Percentiles rank a stretch among this genome's conserved stretches.
Evolutionary conservation across 1,140 invertebrate species (phyloP).

Genomic region (Heliconius congener): DNA sequence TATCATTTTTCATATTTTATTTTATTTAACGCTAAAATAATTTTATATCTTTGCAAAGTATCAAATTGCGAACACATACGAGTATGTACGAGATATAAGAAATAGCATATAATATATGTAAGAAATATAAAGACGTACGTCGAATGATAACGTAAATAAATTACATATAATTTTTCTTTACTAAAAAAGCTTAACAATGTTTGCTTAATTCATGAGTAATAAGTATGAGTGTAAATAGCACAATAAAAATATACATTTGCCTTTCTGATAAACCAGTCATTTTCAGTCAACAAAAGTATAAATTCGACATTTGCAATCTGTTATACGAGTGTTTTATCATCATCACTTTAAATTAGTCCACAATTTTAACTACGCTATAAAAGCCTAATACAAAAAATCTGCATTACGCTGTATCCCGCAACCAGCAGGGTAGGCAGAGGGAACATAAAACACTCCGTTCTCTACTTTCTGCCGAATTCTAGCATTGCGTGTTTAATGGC

Average conservation of each 20-base stretch:
- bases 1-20: neutral
- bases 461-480: too few species aligned
- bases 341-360: too few species aligned
- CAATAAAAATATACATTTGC: slow-evolving; percentile 5
- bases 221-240: slow-evolving; percentile 9
- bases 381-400: too few species aligned
- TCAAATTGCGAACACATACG: neutral
- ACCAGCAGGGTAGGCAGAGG: too few species aligned
- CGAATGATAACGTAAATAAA: neutral
- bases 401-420: too few species aligned
- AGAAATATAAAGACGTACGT: neutral
- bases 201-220: slow-evolving; percentile 21
- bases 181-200: slow-evolving; percentile 1
- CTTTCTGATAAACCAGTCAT: neutral
- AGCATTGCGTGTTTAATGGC: too few species aligned
- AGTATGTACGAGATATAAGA: too few species aligned
- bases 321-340: too few species aligned
- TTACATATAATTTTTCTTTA: neutral
- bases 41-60: too few species aligned
- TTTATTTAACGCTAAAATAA: neutral
- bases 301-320: neutral
- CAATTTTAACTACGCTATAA: too few species aligned
- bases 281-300: neutral
- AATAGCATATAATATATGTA: neutral
- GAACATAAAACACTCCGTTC: too few species aligned